Conservation (phyloP, 1,140 invertebrate genomes). For the Hyles vespertilio region DNA sequence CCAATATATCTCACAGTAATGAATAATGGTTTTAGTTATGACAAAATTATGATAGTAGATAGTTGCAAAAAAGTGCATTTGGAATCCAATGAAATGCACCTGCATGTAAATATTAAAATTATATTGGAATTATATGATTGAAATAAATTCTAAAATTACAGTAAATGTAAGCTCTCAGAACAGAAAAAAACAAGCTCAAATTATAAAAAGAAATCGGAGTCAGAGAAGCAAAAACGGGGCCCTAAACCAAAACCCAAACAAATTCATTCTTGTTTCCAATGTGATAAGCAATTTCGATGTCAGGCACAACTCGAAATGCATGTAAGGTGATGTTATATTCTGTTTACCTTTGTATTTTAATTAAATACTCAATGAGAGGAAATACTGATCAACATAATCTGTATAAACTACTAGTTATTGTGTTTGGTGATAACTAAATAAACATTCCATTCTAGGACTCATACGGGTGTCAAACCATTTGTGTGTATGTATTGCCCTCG, state of each 20-base stretch:
- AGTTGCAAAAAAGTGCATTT: no score
- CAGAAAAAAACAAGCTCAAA: slow-evolving; percentile 54
- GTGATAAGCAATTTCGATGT: slow-evolving; percentile 77
- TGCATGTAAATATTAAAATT: no score
- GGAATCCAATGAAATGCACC: no score
- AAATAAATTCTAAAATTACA: slow-evolving; percentile 22
- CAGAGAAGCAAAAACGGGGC: slow-evolving; percentile 76
- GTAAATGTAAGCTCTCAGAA: slow-evolving; percentile 49
- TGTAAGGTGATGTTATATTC: slow-evolving; percentile 52
- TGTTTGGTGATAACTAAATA: background rate
- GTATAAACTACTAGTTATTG: no score
- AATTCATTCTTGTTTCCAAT: slow-evolving; percentile 76
- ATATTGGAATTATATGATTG: background rate
- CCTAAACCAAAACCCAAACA: slow-evolving; percentile 77
- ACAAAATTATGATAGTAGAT: no score
- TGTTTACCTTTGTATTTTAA: background rate
- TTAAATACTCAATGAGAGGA: background rate
- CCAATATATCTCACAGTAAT: background rate
- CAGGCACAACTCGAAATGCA: slow-evolving; percentile 78
- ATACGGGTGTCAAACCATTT: slow-evolving; percentile 81
- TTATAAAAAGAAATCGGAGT: slow-evolving; percentile 76
- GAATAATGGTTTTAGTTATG: background rate
- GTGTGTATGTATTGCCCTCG: slow-evolving; percentile 85
- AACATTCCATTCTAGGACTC: slow-evolving; percentile 60
- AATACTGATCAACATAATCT: no score